A percentile compares a stretch with the other conserved stretches of the same genome.
Conservation (phyloP, 1,140 invertebrate species). For the Microplitis demolitor region DNA sequence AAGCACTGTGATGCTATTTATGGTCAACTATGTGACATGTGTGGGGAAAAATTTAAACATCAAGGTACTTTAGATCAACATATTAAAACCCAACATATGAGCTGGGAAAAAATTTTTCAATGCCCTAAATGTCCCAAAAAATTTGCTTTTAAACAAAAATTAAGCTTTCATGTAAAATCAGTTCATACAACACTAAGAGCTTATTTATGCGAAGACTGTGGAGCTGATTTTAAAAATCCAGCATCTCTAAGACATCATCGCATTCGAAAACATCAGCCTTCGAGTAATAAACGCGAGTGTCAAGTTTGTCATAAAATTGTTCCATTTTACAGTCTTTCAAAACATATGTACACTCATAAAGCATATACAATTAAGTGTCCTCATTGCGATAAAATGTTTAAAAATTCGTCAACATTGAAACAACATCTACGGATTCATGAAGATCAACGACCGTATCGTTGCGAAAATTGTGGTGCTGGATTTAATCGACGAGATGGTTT, state of each 20-base stretch:
- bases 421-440: conserved; percentile 60
- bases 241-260: conserved; percentile 56
- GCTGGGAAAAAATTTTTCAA: conserved; percentile 56
- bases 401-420: conserved; percentile 59
- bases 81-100: conserved; percentile 55
- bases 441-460: conserved; percentile 57
- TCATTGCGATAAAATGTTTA: conserved; percentile 60
- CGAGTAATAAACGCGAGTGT: conserved; percentile 55
- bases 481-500: conserved; percentile 62
- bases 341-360: conserved; percentile 60
- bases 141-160: conserved; percentile 59
- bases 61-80: conserved; percentile 58
- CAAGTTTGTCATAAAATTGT: conserved; percentile 55
- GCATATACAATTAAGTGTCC: conserved; percentile 59
- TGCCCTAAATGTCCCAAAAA: conserved; percentile 59
- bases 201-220: conserved; percentile 58
- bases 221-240: conserved; percentile 60
- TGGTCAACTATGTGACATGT: conserved; percentile 57
- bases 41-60: conserved; percentile 59
- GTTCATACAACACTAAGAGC: conserved; percentile 56
- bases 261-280: conserved; percentile 56
- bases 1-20: conserved; percentile 55
- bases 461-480: conserved; percentile 57
- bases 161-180: conserved; percentile 58
- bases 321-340: conserved; percentile 58